Evolutionary conservation across 1,140 invertebrate genomes (phyloP).

Genomic region (Carposina sasakii): DNA sequence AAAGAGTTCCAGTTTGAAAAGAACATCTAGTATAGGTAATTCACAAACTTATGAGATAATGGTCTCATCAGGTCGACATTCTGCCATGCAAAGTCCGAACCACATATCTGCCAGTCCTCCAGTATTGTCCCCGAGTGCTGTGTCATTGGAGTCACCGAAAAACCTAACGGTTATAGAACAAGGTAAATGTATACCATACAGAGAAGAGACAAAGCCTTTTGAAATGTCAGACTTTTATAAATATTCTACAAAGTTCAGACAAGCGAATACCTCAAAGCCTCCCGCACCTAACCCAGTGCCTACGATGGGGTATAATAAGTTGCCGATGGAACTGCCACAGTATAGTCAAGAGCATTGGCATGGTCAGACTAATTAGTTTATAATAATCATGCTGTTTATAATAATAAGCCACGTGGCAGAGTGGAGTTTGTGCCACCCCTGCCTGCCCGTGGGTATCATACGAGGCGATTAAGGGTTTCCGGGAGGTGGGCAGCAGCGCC

Average conservation of each 20-base stretch:
- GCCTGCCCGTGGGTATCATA: neutral
- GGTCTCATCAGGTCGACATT: conserved; percentile 55
- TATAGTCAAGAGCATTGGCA: conserved; percentile 55
- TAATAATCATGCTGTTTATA: neutral
- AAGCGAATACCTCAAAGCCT: conserved; percentile 62
- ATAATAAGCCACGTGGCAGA: neutral
- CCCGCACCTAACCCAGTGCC: conserved; percentile 31
- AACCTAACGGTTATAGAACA: conserved; percentile 89
- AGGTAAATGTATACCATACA: conserved; percentile 92
- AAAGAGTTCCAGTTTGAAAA: conserved; percentile 55
- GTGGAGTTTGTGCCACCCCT: neutral
- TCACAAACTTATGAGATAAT: conserved; percentile 62
- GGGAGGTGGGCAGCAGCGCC: no score
- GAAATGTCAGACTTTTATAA: conserved; percentile 98
- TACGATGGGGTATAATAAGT: conserved; percentile 45
- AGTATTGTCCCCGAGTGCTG: conserved; percentile 62
- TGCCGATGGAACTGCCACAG: conserved; percentile 54
- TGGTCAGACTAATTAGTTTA: conserved; percentile 33
- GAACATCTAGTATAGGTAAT: conserved; percentile 61
- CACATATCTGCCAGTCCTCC: conserved; percentile 52
- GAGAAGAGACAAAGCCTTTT: conserved; percentile 95
- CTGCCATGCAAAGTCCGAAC: conserved; percentile 58
- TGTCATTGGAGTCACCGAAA: conserved; percentile 82
- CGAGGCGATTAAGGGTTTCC: no score
- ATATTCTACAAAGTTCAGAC: conserved; percentile 93